Evolutionary conservation across 2,888 invertebrate genomes (phyloP), one percentile per base, ranked within the genome.

Genomic region (Monopis laevigella): DNA sequence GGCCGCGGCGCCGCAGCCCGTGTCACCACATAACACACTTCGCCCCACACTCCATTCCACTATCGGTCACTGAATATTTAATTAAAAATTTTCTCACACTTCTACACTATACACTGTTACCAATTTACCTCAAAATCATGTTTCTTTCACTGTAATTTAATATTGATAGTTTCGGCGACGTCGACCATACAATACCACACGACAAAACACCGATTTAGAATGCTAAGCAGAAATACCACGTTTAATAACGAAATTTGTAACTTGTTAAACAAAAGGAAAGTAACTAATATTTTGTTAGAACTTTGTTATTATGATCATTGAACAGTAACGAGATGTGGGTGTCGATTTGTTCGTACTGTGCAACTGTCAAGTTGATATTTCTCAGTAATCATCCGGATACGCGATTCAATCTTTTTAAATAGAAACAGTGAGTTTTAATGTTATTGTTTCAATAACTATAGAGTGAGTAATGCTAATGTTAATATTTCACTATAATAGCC

Each of bases 71-170:
- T 19, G n/a, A 36, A 18, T 38, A n/a, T 21, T 11, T 62, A 58
- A 65, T 58, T 47, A 49, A 51, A 51, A 53, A 50, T 64, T 62
- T 55, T 48, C 52, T 58, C 51, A 53, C 61, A 67, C 24, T 56
- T 58, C 55, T 52, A 59, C 66, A 65, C 64, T 68, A 54, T 65
- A 59, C 68, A 70, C 69, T 69, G 51, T 58, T 57, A 51, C 59
- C 54, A 70, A 74, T 78, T 77, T 80, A 80, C 77, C 80, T 78
- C 67, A 77, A 66, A 72, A 78, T 77, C 80, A 80, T 80, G 73
- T 77, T 80, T 69, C 78, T 77, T 69, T 51, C 68, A 71, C 57
- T 59, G 61, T 12, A 21, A 36, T 3, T 8, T 2, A 36, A 32
- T 13, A 17, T 46, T 43, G 49, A 56, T 63, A 73, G 73, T 72